A percentile compares a stretch with the other conserved stretches of the same genome.
These are phyloP conservation scores for Intellagama lesueurii DNA, from an alignment of 2,797 vertebrate species.

Conservation along the genomic window DNA sequence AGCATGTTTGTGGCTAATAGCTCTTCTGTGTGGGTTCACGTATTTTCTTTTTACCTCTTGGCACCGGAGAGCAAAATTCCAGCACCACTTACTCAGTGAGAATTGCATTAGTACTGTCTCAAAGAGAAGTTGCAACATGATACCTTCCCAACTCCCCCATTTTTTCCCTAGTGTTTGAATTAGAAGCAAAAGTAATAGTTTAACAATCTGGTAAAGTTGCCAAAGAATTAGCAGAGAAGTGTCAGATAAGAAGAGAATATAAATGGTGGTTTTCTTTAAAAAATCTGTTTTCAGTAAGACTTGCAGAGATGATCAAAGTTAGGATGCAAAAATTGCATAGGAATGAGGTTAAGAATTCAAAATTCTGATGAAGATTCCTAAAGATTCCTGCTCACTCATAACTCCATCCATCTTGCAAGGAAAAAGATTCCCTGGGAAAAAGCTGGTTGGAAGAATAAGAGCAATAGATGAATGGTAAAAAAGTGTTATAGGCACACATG, in stretches of 20 bases:
- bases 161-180: conserved; percentile 41
- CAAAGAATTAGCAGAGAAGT: conserved; percentile 56
- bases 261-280: not conserved
- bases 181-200: conserved; percentile 71
- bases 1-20: conserved; percentile 53
- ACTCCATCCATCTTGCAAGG: not conserved
- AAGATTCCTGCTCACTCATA: not conserved
- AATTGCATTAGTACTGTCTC: conserved; percentile 66
- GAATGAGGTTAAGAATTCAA: not conserved
- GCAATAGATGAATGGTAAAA: no score
- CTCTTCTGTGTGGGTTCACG: conserved; percentile 59
- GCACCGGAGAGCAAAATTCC: conserved; percentile 66
- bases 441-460: conserved; percentile 4
- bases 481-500: no score
- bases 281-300: not conserved
- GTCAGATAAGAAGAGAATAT: conserved; percentile 53
- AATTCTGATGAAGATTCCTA: accelerated
- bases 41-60: conserved; percentile 50
- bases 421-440: not conserved
- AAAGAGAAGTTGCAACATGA: conserved; percentile 63
- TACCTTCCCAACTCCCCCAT: conserved; percentile 47
- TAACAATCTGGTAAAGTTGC: conserved; percentile 55
- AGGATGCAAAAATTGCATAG: not conserved
- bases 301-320: not conserved
- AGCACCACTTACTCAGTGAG: conserved; percentile 68